Base-by-base conservation (phyloP, 2,888 invertebrate genomes). In the Oithona nana region DNA sequence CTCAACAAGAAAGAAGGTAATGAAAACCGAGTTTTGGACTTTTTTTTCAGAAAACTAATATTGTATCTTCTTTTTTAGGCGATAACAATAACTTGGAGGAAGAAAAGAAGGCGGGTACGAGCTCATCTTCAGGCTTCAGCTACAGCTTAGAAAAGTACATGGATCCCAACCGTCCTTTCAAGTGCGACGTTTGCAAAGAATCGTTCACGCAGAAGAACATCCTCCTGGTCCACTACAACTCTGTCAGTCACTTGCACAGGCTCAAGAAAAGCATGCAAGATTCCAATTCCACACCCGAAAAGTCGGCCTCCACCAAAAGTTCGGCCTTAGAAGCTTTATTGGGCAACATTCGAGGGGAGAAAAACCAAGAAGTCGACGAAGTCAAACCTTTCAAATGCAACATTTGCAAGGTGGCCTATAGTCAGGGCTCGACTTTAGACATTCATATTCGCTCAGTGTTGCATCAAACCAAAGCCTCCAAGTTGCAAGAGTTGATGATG, bases 191-290 rank as follows among this genome's bases (percentile, higher is more conserved):
- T 50, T 95, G 94, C 73, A 88, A 89, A 73, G 94, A 94, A 73
- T 88, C 88, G 61, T 95, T 94, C 74, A 88, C 89, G 60, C 92
- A 94, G 75, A 92, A 92, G 75, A 92, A 90, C 73, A 92, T 93
- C 68, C 79, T 94, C 63, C 78, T 92, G 55, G 92, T 92, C 65
- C 94, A 95, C 75, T 90, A 88, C 73, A 93, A 93, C 73, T 90
- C 90, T 68, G 92, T 93, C 54, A 89, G 89, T 71, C 94, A 95
- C 77, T 79, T 94, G 72, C 90, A 93, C 75, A 90, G 90, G 76
- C 75, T 90, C 67, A 94, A 93, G 73, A 76, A 84, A 70, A 84
- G 24, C 3, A 16, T 22, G 16, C 51, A 51, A 51, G 24, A 54
- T 20, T 54, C 54, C 22, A 54, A 2, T 26, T 26, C 59, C 2